These are phyloP conservation scores for Acheta domesticus DNA, from an alignment of 2,888 invertebrate species.

Conservation along the genomic window DNA sequence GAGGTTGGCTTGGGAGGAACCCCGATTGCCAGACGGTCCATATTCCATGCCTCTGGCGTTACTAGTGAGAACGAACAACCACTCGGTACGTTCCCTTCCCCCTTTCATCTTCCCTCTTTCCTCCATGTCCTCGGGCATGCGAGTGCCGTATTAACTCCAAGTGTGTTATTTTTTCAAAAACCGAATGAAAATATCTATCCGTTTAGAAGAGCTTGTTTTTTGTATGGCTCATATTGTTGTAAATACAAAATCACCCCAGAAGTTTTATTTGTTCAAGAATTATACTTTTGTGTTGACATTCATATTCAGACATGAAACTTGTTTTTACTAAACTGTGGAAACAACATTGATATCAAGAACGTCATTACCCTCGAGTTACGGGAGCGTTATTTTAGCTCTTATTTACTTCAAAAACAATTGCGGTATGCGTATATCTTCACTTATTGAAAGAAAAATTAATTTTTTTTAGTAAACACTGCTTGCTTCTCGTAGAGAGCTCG, in stretches of 20 bases:
- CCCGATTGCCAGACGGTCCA: too few species aligned
- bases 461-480: background rate
- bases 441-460: background rate
- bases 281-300: constrained; percentile 10
- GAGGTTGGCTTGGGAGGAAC: too few species aligned
- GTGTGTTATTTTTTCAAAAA: constrained; percentile 1
- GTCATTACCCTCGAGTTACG: background rate
- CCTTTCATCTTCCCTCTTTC: too few species aligned
- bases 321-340: background rate
- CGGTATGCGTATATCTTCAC: background rate
- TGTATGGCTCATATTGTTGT: background rate
- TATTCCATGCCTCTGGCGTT: too few species aligned
- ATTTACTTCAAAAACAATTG: background rate
- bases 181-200: background rate
- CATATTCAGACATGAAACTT: background rate
- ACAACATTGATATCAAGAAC: background rate
- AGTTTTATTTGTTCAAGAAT: background rate
- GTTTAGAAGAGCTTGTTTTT: background rate
- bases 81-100: too few species aligned
- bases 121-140: too few species aligned
- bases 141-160: background rate
- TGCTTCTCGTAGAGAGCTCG: background rate
- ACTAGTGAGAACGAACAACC: too few species aligned
- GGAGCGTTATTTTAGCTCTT: background rate
- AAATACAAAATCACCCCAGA: background rate